These are phyloP conservation scores for Ariopsis seemanni DNA, from an alignment of 2,113 vertebrate genomes.

Conservation along the genomic window DNA sequence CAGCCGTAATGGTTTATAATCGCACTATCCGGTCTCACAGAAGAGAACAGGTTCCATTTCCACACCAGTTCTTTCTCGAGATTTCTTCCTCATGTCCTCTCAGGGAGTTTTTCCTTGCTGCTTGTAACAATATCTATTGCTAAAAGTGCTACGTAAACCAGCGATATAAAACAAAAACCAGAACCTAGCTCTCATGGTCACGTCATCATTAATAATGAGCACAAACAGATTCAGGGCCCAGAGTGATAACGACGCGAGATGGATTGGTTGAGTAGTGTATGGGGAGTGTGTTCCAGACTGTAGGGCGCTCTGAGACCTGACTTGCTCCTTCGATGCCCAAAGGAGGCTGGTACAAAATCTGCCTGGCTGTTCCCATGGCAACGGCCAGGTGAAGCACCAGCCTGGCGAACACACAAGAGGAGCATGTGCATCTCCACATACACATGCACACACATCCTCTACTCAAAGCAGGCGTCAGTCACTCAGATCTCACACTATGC, in stretches of 20 bases:
- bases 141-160: not conserved
- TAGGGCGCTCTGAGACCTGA: conserved; percentile 56
- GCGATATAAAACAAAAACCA: not conserved
- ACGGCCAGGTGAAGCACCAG: conserved; percentile 79
- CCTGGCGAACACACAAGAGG: conserved; percentile 63
- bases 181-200: not conserved
- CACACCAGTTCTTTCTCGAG: not conserved
- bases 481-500: not conserved
- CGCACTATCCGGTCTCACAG: not conserved
- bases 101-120: not conserved
- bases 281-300: not conserved
- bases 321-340: conserved; percentile 63
- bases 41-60: not conserved
- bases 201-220: not conserved
- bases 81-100: not conserved
- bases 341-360: conserved; percentile 73
- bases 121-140: not conserved
- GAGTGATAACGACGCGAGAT: not conserved
- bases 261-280: not conserved
- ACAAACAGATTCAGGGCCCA: not conserved
- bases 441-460: not conserved
- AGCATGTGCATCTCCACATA: conserved; percentile 67
- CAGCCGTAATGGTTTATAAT: not conserved
- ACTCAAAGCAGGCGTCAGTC: not conserved
- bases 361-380: conserved; percentile 80